Evolutionary conservation across 2,797 vertebrate species (phyloP).

Genomic region (Leuciscus waleckii): DNA sequence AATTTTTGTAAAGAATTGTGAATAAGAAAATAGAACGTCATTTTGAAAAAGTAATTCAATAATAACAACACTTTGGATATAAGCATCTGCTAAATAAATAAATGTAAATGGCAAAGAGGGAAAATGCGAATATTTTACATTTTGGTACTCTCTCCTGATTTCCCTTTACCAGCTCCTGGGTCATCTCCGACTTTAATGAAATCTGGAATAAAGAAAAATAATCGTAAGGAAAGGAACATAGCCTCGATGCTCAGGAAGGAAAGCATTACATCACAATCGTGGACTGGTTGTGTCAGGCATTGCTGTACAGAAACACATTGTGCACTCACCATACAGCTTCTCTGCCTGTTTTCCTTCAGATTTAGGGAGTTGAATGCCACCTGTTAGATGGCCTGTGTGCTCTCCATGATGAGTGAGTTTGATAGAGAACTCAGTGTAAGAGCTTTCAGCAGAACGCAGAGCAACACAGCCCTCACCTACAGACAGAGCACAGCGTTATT

Average conservation of each 20-base stretch:
- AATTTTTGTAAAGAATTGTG: background rate
- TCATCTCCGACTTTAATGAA: conserved; percentile 96
- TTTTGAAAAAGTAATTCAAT: background rate
- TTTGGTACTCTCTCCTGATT: conserved; percentile 66
- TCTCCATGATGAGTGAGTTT: conserved; percentile 94
- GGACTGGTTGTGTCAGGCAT: background rate
- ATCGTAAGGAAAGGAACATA: background rate
- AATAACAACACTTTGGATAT: background rate
- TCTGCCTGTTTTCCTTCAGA: conserved; percentile 91
- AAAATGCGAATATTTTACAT: conserved; percentile 66
- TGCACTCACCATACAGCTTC: conserved; percentile 91
- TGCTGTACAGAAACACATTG: background rate
- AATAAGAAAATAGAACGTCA: background rate
- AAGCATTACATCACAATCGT: background rate
- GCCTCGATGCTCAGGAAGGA: background rate
- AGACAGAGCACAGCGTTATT: background rate
- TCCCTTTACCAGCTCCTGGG: conserved; percentile 77
- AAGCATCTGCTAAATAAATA: background rate
- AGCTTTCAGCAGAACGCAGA: conserved; percentile 85
- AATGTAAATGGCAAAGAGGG: background rate
- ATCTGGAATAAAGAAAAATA: conserved; percentile 77
- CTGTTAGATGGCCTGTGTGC: conserved; percentile 86
- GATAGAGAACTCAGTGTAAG: conserved; percentile 85
- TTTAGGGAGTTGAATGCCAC: conserved; percentile 89
- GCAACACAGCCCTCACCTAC: conserved; percentile 94